phyloP scores from a whole-genome alignment of 2,113 vertebrate species.

The Gambusia holbrooki region DNA sequence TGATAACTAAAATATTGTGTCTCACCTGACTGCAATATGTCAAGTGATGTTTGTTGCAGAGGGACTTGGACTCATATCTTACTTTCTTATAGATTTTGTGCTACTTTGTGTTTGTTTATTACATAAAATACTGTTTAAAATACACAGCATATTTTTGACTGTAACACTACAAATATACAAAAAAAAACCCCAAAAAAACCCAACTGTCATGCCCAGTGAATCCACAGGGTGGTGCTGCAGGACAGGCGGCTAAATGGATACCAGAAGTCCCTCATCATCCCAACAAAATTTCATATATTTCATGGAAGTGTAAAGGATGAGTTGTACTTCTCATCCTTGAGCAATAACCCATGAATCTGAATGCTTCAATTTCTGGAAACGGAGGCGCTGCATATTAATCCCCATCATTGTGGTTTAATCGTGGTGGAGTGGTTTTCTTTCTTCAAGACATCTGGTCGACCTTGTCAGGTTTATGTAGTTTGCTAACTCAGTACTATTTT shows the following conservation, averaged over 20 bases:
- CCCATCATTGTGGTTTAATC: background rate
- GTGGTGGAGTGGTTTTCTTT: background rate
- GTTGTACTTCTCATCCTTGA: slow-evolving; percentile 11
- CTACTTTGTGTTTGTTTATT: background rate
- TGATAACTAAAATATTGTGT: too few species aligned
- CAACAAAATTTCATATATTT: slow-evolving; percentile 17
- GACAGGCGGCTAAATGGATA: slow-evolving; percentile 3
- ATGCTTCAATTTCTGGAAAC: background rate
- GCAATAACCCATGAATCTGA: slow-evolving; percentile 12
- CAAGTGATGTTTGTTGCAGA: background rate
- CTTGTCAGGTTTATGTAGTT: slow-evolving; percentile 27
- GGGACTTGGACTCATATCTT: background rate
- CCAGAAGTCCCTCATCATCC: slow-evolving; percentile 9
- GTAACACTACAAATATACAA: background rate
- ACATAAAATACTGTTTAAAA: too few species aligned
- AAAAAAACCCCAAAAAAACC: background rate
- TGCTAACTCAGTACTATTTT: slow-evolving; percentile 28
- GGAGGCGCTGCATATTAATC: background rate
- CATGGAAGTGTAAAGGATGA: slow-evolving; percentile 15
- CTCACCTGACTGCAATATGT: background rate
- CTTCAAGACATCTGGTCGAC: slow-evolving; percentile 9
- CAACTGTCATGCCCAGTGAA: background rate
- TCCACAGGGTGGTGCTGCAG: slow-evolving; percentile 61
- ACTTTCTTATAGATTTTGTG: background rate
- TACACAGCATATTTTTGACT: background rate